A percentile compares a stretch with the other conserved stretches of the same genome.
These are phyloP conservation scores for Reinhardtius hippoglossoides DNA, from an alignment of 2,113 vertebrate species.

Conservation along the genomic window DNA sequence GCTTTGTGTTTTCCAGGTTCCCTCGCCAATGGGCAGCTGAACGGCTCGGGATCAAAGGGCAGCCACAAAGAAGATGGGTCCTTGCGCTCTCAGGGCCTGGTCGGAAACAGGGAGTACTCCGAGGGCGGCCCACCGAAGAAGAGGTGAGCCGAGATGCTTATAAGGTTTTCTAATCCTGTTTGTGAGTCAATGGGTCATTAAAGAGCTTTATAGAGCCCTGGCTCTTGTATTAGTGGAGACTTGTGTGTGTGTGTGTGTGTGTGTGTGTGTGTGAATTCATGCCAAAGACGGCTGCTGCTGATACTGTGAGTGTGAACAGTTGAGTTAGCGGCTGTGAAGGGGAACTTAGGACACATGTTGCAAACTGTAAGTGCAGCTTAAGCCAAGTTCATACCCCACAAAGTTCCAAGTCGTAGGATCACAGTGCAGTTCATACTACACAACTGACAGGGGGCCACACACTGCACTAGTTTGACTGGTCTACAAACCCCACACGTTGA, in stretches of 20 bases:
- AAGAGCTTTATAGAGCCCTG: conserved; percentile 6
- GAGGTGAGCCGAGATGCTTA: conserved; percentile 84
- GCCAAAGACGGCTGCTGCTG: conserved; percentile 7
- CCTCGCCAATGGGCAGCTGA: conserved; percentile 91
- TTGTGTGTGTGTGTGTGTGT: not conserved
- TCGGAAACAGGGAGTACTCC: conserved; percentile 90
- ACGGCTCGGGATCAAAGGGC: conserved; percentile 90
- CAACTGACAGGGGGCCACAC: too few species aligned
- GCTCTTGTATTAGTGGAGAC: conserved; percentile 1
- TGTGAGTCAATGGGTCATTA: conserved; percentile 11
- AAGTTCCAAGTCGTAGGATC: too few species aligned
- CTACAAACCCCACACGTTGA: too few species aligned
- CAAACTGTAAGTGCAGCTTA: too few species aligned
- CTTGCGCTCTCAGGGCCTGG: conserved; percentile 88
- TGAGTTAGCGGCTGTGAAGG: not conserved
- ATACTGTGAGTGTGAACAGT: not conserved
- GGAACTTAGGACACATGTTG: too few species aligned
- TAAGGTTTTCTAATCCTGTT: conserved; percentile 3
- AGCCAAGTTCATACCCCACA: too few species aligned
- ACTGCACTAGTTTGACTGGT: too few species aligned
- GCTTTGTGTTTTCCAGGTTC: conserved; percentile 85
- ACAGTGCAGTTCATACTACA: too few species aligned
- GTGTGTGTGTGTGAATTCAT: not conserved
- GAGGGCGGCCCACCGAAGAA: conserved; percentile 95
- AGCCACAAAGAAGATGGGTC: conserved; percentile 93